phyloP scores from a whole-genome alignment of 1,140 invertebrate genomes.

The Drosophila neocordata region DNA sequence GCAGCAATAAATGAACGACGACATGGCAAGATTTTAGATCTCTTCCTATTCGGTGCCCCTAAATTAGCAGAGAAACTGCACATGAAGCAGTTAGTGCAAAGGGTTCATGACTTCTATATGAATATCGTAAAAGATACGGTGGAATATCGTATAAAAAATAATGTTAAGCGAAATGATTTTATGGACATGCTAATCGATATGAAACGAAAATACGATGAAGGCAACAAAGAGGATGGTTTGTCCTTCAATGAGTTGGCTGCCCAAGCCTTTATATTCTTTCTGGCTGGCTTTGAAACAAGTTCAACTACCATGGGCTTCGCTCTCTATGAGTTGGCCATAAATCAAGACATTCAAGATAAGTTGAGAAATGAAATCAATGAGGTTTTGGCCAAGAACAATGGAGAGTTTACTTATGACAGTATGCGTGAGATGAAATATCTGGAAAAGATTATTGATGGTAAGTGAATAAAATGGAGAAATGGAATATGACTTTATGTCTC shows the following conservation, averaged over 20 bases:
- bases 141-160: constrained; percentile 54
- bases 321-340: constrained; percentile 83
- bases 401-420: constrained; percentile 63
- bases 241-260: constrained; percentile 68
- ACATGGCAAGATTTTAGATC: constrained; percentile 19
- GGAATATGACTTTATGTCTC: background rate
- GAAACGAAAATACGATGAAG: constrained; percentile 57
- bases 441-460: constrained; percentile 65
- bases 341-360: constrained; percentile 84
- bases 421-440: constrained; percentile 75
- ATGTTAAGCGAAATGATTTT: constrained; percentile 61
- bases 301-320: constrained; percentile 84
- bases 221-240: constrained; percentile 33
- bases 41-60: constrained; percentile 43
- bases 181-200: constrained; percentile 84
- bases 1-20: constrained; percentile 26
- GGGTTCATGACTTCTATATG: constrained; percentile 82
- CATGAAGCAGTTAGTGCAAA: constrained; percentile 62
- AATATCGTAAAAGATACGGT: constrained; percentile 63
- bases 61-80: constrained; percentile 33
- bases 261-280: constrained; percentile 83
- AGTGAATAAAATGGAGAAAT: background rate
- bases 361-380: constrained; percentile 82
- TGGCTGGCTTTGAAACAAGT: constrained; percentile 86
- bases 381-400: constrained; percentile 81